These are phyloP conservation scores for Drosophila flavopinicola DNA, from an alignment of 2,888 invertebrate species.

Conservation along the genomic window DNA sequence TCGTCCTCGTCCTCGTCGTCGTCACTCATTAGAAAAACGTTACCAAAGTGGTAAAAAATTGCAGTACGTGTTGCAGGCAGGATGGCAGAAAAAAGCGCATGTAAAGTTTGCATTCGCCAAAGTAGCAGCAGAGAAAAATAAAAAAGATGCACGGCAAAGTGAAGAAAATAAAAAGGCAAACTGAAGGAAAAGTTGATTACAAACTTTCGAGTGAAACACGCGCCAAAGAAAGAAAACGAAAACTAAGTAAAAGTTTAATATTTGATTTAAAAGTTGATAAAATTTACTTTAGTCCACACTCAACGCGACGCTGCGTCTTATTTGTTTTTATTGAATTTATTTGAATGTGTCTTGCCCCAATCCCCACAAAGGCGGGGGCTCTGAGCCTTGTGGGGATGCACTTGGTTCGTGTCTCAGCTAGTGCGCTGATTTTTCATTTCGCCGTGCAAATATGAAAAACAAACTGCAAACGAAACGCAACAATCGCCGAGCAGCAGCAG, in stretches of 20 bases:
- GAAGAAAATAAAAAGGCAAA: slow-evolving; percentile 31
- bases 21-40: slow-evolving; percentile 78
- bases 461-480: slow-evolving; percentile 56
- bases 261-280: slow-evolving; percentile 79
- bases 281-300: slow-evolving; percentile 76
- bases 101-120: slow-evolving; percentile 64
- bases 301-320: slow-evolving; percentile 51
- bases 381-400: too few species aligned
- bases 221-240: slow-evolving; percentile 47
- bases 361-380: not conserved
- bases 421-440: slow-evolving; percentile 73
- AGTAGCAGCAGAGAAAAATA: slow-evolving; percentile 35
- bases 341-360: slow-evolving; percentile 57
- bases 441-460: slow-evolving; percentile 76
- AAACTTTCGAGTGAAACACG: slow-evolving; percentile 63
- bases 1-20: slow-evolving; percentile 49
- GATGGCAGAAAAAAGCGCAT: slow-evolving; percentile 43
- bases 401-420: slow-evolving; percentile 47
- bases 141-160: slow-evolving; percentile 1
- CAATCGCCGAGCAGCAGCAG: slow-evolving; percentile 30
- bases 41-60: slow-evolving; percentile 68
- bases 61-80: slow-evolving; percentile 68
- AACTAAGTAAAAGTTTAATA: slow-evolving; percentile 73
- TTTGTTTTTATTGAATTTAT: slow-evolving; percentile 75
- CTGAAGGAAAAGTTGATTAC: slow-evolving; percentile 73